These are phyloP conservation scores for Drosophila asahinai DNA, from an alignment of 1,140 invertebrate genomes.

Conservation along the genomic window DNA sequence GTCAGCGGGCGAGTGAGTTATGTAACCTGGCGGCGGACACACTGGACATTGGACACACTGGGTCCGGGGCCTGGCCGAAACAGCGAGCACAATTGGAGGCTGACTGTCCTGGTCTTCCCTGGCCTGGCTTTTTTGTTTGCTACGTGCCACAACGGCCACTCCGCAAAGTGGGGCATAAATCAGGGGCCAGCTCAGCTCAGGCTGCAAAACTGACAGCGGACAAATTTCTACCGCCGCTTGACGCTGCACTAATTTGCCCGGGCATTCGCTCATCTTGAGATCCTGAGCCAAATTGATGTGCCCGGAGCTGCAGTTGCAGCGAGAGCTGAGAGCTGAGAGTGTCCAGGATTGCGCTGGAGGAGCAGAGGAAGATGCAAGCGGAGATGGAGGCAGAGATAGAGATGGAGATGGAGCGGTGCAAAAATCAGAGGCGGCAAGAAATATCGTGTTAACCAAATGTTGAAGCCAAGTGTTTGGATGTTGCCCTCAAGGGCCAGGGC, in stretches of 20 bases:
- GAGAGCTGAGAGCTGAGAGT: conserved; percentile 5
- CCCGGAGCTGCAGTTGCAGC: conserved; percentile 60
- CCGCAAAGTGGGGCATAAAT: conserved; percentile 71
- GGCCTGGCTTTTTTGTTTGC: conserved; percentile 50
- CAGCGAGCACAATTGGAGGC: conserved; percentile 59
- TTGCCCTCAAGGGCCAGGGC: conserved; percentile 58
- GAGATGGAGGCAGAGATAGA: conserved; percentile 11
- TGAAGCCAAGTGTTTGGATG: conserved; percentile 75
- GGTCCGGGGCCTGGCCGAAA: conserved; percentile 31
- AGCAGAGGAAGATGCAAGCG: conserved; percentile 14
- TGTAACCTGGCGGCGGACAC: conserved; percentile 58
- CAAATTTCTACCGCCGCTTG: conserved; percentile 76
- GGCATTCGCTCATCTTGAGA: conserved; percentile 78
- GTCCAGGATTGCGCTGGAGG: conserved; percentile 11
- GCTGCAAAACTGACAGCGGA: conserved; percentile 78
- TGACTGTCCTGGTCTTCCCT: conserved; percentile 9
- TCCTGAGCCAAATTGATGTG: conserved; percentile 77
- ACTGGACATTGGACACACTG: conserved; percentile 51
- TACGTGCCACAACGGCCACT: conserved; percentile 50
- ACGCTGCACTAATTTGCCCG: conserved; percentile 79
- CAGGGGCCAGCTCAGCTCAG: conserved; percentile 60
- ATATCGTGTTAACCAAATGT: conserved; percentile 81
- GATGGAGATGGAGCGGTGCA: conserved; percentile 1
- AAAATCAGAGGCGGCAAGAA: conserved; percentile 71
- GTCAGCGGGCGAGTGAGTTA: conserved; percentile 71